Evolutionary conservation across 1,140 invertebrate genomes (phyloP), one percentile per base, ranked within the genome.

Genomic region (Drosophila ananassae): DNA sequence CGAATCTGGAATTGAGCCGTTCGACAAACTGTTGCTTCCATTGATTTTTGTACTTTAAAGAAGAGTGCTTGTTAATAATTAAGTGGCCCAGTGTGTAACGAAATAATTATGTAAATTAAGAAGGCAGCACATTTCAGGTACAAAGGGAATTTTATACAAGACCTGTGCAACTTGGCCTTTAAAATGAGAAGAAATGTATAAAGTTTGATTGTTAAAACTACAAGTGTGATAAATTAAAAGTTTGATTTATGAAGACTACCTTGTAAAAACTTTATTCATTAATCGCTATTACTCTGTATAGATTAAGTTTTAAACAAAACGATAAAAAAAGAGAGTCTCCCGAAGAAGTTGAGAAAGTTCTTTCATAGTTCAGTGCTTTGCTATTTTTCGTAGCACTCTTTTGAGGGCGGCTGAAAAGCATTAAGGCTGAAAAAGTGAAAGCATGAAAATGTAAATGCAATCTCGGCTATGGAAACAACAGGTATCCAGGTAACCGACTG

Each of bases 401-500:
- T 79, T 60, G 28, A n/a, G 80, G 51, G 72, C 73, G 22, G 25
- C 69, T 17, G 17, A 17, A 17, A 17, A 17, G 34, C 48, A 41
- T 61, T 74, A 69, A 64, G 64, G 53, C n/a, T 37, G 17, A 48
- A 21, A 21, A 8, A 13, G 7, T 7, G 10, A 10, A 21, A 47
- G 53, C 51, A 52, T 28, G 34, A 54, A 58, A 74, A 52, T 53
- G 60, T 37, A 13, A 50, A 58, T 66, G 47, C 64, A 84, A 79
- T 84, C 79, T 84, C 75, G 56, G 72, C 64, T 79, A 68, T 66
- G 77, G 62, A 44, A 76, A 58, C 52, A 67, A 47, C 54, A 69
- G 46, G 60, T 62, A 64, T 17, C 24, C 62, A 61, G 57, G 59
- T 67, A 34, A 21, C 59, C 47, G 39, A 56, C 44, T 66, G 77